These are phyloP conservation scores for Brachynemurus nebulosus DNA, from an alignment of 2,888 invertebrate genomes.

Conservation along the genomic window DNA sequence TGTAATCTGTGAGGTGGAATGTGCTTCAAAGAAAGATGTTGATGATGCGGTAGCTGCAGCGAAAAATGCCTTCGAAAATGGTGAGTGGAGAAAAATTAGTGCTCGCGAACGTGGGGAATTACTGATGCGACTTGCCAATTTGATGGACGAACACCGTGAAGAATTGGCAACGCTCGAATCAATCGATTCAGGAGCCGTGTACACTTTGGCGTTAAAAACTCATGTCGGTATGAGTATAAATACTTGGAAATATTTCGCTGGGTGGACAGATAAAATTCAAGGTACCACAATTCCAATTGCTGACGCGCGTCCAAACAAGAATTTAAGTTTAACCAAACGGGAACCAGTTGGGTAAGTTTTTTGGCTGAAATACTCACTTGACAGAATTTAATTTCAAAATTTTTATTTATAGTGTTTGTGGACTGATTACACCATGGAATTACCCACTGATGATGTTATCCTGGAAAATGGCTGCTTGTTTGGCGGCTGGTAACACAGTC, in stretches of 20 bases:
- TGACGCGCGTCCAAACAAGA: slow-evolving; percentile 82
- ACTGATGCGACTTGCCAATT: slow-evolving; percentile 73
- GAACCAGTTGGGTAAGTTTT: slow-evolving; percentile 73
- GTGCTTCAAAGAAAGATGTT: slow-evolving; percentile 67
- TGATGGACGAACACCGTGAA: slow-evolving; percentile 90
- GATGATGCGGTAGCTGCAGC: slow-evolving; percentile 81
- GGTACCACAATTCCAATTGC: slow-evolving; percentile 85
- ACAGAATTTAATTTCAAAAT: neutral
- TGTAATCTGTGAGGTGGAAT: slow-evolving; percentile 53
- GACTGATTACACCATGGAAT: slow-evolving; percentile 92
- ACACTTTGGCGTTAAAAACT: slow-evolving; percentile 89
- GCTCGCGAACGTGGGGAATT: slow-evolving; percentile 78
- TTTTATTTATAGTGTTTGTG: slow-evolving; percentile 57
- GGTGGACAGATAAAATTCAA: slow-evolving; percentile 93
- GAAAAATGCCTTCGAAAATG: slow-evolving; percentile 70
- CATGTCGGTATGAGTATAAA: slow-evolving; percentile 98
- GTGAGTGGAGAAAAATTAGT: slow-evolving; percentile 91
- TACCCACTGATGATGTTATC: slow-evolving; percentile 98
- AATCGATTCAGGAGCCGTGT: slow-evolving; percentile 91
- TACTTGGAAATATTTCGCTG: slow-evolving; percentile 92
- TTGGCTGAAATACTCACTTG: neutral
- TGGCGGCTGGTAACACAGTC: slow-evolving; percentile 93
- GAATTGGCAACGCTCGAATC: slow-evolving; percentile 90
- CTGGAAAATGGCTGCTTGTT: slow-evolving; percentile 97
- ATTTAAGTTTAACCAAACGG: slow-evolving; percentile 73